A percentile compares a stretch with the other conserved stretches of the same genome.
phyloP scores from a whole-genome alignment of 2,888 invertebrate species.

The Scrobipalpa costella region DNA sequence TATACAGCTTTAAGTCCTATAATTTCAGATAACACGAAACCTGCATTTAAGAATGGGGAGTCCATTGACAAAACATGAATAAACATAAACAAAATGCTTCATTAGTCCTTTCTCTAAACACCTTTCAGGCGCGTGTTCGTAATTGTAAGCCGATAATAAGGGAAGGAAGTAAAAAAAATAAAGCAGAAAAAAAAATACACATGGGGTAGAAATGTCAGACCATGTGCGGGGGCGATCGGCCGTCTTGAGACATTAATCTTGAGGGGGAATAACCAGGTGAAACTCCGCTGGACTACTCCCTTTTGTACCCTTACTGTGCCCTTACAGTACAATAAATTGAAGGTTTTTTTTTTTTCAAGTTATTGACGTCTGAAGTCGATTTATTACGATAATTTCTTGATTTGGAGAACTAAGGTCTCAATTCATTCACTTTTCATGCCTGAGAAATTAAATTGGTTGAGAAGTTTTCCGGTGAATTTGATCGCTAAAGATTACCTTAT shows the following conservation, averaged over 20 bases:
- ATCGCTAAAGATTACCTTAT: not conserved
- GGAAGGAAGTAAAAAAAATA: constrained; percentile 30
- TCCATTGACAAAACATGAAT: constrained; percentile 14
- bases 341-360: constrained; percentile 19
- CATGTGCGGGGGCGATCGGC: constrained; percentile 31
- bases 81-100: constrained; percentile 27
- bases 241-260: constrained; percentile 34
- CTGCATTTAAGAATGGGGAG: constrained; percentile 43
- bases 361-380: constrained; percentile 22
- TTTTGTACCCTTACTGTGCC: constrained; percentile 23
- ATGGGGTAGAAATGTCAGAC: constrained; percentile 44
- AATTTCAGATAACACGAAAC: not conserved
- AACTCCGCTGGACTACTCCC: constrained; percentile 23
- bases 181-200: constrained; percentile 21
- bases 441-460: not conserved
- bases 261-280: constrained; percentile 33
- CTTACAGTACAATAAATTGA: constrained; percentile 24
- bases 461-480: not conserved
- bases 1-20: not conserved
- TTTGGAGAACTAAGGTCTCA: not conserved
- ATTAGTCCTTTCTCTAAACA: constrained; percentile 33
- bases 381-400: constrained; percentile 15
- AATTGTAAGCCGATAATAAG: constrained; percentile 31
- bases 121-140: constrained; percentile 31
- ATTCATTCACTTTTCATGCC: constrained; percentile 12